phyloP scores from a whole-genome alignment of 2,113 vertebrate species.

The Chlamydotis undulata region DNA sequence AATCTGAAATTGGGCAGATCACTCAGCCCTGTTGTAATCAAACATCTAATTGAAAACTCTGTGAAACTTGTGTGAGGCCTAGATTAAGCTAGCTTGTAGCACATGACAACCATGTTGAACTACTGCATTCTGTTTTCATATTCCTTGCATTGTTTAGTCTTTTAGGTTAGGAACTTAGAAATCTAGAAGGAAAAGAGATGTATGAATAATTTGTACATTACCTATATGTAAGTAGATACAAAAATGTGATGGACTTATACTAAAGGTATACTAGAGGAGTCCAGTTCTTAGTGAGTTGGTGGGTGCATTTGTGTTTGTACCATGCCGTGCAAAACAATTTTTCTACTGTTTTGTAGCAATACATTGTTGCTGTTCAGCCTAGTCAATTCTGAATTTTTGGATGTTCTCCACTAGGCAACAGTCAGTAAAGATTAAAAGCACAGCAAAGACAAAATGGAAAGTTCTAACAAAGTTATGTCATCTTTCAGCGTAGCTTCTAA shows the following conservation, averaged over 20 bases:
- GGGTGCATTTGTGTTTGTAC: neutral
- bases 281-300: neutral
- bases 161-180: neutral
- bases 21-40: neutral
- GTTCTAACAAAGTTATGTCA: neutral
- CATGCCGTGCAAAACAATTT: neutral
- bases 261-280: rapidly evolving
- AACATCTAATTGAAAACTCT: neutral
- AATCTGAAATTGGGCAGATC: neutral
- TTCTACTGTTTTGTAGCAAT: too few species aligned
- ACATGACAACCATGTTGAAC: neutral
- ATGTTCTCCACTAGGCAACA: constrained; percentile 19
- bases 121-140: neutral
- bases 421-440: neutral
- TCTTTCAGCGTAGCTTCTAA: neutral
- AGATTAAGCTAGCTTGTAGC: neutral
- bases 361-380: neutral
- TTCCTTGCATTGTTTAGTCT: neutral
- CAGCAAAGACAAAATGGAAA: neutral
- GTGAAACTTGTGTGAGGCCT: neutral
- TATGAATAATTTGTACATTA: neutral
- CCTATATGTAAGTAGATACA: neutral
- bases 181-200: neutral
- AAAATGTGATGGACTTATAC: neutral
- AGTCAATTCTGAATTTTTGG: neutral